A percentile compares a stretch with the other conserved stretches of the same genome.
Evolutionary conservation across 2,888 invertebrate species (phyloP).

Genomic region (Chromoteleia sp.): DNA sequence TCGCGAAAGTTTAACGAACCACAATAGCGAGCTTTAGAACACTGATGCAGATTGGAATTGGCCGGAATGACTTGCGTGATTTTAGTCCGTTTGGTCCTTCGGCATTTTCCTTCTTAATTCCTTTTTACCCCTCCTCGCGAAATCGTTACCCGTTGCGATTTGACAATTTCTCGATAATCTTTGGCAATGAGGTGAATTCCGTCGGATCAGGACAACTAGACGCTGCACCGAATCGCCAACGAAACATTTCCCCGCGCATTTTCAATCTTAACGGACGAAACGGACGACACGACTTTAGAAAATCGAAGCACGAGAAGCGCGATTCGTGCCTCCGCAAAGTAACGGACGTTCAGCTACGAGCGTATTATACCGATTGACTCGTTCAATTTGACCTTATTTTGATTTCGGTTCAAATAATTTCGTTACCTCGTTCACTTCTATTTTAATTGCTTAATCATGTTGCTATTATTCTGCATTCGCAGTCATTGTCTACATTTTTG

Average conservation of each 20-base stretch:
- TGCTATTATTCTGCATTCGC: neutral
- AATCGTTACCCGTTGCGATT: conserved; percentile 69
- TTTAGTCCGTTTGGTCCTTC: conserved; percentile 70
- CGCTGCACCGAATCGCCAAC: conserved; percentile 50
- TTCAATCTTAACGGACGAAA: conserved; percentile 52
- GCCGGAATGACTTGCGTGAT: conserved; percentile 73
- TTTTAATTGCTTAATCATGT: conserved; percentile 32
- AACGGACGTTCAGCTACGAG: conserved; percentile 53
- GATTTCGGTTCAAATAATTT: conserved; percentile 30
- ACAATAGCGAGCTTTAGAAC: conserved; percentile 58
- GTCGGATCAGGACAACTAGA: conserved; percentile 50
- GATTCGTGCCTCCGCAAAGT: conserved; percentile 60
- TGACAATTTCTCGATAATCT: conserved; percentile 76
- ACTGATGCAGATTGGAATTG: conserved; percentile 70
- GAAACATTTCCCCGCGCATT: conserved; percentile 56
- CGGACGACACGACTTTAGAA: conserved; percentile 57
- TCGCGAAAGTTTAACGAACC: conserved; percentile 72
- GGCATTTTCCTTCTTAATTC: conserved; percentile 60
- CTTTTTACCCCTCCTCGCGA: conserved; percentile 41
- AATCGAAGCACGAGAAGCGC: conserved; percentile 66
- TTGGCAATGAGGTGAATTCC: conserved; percentile 70
- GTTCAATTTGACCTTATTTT: conserved; percentile 63
- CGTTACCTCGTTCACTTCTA: conserved; percentile 1
- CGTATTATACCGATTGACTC: conserved; percentile 63
- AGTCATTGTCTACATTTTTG: too few relatives aligned